Percentiles rank a stretch among this genome's conserved stretches.
Evolutionary conservation across 1,140 invertebrate genomes (phyloP).

Genomic region (Aphaenogaster floridana): DNA sequence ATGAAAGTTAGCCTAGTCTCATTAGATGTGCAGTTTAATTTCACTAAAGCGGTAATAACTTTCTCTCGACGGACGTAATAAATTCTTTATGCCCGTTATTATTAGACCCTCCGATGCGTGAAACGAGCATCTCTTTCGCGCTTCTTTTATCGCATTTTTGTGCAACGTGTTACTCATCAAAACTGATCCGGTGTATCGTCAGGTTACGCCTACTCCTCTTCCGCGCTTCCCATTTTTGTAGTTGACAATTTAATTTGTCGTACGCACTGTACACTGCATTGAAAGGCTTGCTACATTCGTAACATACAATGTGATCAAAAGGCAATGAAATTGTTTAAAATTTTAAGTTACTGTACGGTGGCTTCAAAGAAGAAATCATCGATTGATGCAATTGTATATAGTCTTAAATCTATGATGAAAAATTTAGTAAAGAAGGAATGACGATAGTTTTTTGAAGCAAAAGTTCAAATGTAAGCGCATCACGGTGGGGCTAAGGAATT

Average conservation of each 20-base stretch:
- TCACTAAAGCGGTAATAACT: slow-evolving; percentile 29
- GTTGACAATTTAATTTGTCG: background rate
- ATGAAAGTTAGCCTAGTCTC: slow-evolving; percentile 17
- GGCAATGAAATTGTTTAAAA: background rate
- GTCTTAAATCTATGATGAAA: background rate
- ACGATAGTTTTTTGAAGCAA: background rate
- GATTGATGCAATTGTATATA: background rate
- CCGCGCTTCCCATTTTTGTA: background rate
- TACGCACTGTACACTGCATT: background rate
- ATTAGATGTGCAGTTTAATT: slow-evolving; percentile 34
- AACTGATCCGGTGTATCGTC: slow-evolving; percentile 5
- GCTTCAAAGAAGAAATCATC: background rate
- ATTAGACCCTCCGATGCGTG: slow-evolving; percentile 12
- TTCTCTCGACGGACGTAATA: slow-evolving; percentile 43
- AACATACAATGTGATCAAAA: background rate
- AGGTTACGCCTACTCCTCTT: background rate
- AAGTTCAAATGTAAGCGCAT: background rate
- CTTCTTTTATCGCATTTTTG: slow-evolving; percentile 38
- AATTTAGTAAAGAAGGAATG: background rate
- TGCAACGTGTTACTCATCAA: slow-evolving; percentile 4
- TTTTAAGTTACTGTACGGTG: background rate
- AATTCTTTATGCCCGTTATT: slow-evolving; percentile 45
- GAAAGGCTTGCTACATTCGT: background rate
- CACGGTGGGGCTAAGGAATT: background rate
- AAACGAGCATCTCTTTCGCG: slow-evolving; percentile 45